Evolutionary conservation across 2,797 vertebrate genomes (phyloP), one percentile per base, ranked within the genome.

Genomic region (Chiloscyllium punctatum): DNA sequence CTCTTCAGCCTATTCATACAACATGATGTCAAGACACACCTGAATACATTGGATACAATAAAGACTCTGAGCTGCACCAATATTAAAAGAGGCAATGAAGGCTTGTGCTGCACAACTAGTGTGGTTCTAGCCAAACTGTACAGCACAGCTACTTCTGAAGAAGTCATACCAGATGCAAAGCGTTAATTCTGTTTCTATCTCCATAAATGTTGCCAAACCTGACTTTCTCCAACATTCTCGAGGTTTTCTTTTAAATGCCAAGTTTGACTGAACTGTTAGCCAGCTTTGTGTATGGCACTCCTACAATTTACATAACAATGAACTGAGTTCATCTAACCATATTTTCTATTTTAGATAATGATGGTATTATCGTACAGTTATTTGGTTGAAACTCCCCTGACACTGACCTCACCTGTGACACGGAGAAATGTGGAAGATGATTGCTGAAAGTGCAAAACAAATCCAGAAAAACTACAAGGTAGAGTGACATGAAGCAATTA

Each of bases 321-420:
- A 95, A 77, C 48, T 33, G 30, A 51, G 51, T 51, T 51, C 48
- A 48, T 30, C 37, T 74, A 33, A 33, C 42, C 42, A 3, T 94
- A 11, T 95, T 27, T 96, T 8, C 13, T 96, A 68, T 79, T 53
- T 2, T 96, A 98, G 98, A 95, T 98, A 21, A 98, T 98, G 98
- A 96, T 98, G 96, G 96, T 96, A 30, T 96, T 98, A 77, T 98
- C 98, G 0, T 98, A 98, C 7, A 96, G 97, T 1, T 97, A 97
- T 27, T 97, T 98, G 95, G 96, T 98, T 96, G 98, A 98, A 72
- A 97, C 97, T 8, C 57, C 95, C 30, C 94, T 94, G 33, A 53
- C 71, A 30, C 27, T 8, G 71, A 94, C 23, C 8, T 94, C 94
- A 94, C 3, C 48, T 77, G 94, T 77, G 71, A 95, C 21, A 30